phyloP scores from a whole-genome alignment of 2,888 invertebrate genomes.

The Trachelus stipa region DNA sequence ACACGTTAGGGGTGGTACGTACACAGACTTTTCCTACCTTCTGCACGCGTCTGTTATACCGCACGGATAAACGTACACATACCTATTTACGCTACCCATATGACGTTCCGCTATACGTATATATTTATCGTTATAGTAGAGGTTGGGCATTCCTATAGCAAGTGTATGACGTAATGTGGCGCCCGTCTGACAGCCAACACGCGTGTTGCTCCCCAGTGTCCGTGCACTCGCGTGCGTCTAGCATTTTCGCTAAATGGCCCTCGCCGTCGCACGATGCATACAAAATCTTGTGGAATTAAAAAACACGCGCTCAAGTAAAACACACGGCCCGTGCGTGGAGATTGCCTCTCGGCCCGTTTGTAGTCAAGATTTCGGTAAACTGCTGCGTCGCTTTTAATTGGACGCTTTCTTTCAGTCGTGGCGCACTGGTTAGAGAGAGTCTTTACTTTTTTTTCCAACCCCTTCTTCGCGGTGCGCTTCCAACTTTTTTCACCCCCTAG shows the following conservation, averaged over 20 bases:
- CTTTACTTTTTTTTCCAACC: background rate
- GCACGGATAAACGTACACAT: no score
- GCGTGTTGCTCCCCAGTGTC: no score
- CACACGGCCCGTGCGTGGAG: slow-evolving; percentile 40
- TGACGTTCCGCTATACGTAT: no score
- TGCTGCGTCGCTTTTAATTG: slow-evolving; percentile 39
- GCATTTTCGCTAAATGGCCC: slow-evolving; percentile 55
- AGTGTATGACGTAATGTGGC: no score
- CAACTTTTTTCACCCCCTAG: background rate
- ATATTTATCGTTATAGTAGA: no score
- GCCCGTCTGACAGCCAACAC: no score
- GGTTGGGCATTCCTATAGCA: no score
- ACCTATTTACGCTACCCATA: no score
- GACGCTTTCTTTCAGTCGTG: slow-evolving; percentile 30
- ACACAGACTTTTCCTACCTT: no score
- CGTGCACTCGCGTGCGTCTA: slow-evolving; percentile 29
- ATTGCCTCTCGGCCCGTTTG: slow-evolving; percentile 47
- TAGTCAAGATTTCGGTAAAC: slow-evolving; percentile 47
- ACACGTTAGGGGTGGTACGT: no score
- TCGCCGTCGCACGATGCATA: slow-evolving; percentile 36
- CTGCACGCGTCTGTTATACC: no score
- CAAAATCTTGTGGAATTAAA: slow-evolving; percentile 60
- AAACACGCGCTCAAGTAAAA: slow-evolving; percentile 38
- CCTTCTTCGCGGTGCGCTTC: background rate
- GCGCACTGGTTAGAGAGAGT: background rate